Percentiles rank a stretch among this genome's conserved stretches.
These are phyloP conservation scores for Rhopilema esculentum DNA, from an alignment of 30 jellyfish, hydroid and myxozoan species.

Conservation along the genomic window DNA sequence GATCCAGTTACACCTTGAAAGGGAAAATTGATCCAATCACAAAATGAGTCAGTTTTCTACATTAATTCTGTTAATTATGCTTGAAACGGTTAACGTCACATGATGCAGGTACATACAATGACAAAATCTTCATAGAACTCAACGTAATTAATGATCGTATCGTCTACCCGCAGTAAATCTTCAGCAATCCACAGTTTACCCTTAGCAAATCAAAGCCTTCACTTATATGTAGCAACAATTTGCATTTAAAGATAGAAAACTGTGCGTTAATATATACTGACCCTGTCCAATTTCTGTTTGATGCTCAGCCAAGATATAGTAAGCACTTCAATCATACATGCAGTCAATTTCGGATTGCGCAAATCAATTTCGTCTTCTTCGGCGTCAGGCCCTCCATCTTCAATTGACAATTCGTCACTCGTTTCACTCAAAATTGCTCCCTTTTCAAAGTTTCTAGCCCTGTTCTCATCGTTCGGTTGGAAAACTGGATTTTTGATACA, in stretches of 20 bases:
- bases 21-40: no score
- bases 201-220: no score
- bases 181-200: no score
- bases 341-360: conserved; percentile 7
- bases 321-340: conserved; percentile 47
- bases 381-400: conserved; percentile 5
- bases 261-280: not conserved
- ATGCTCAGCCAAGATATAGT: conserved; percentile 45
- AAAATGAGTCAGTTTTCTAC: no score
- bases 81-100: no score
- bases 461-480: not conserved
- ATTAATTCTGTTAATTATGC: no score
- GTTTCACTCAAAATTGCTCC: not conserved
- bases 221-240: not conserved
- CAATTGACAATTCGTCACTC: not conserved
- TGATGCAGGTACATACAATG: no score
- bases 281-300: conserved; percentile 48
- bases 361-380: conserved; percentile 22
- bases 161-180: no score
- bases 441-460: conserved; percentile 4
- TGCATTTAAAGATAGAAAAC: not conserved
- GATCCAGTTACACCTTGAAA: no score
- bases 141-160: no score
- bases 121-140: no score
- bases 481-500: conserved; percentile 8